phyloP scores from a whole-genome alignment of 2,888 invertebrate species.

The Lithodes maja region DNA sequence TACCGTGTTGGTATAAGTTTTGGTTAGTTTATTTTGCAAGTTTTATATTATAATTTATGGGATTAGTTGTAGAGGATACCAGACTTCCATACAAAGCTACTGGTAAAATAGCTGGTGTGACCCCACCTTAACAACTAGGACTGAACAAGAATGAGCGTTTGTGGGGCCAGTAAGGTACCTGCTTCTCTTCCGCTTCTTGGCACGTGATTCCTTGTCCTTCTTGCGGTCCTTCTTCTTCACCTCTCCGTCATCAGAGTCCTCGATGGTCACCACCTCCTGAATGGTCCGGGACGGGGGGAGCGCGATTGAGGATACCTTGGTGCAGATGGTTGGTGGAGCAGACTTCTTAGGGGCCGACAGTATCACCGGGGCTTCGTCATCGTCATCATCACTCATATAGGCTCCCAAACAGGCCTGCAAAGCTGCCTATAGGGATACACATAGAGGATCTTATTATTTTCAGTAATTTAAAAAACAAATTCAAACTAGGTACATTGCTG shows the following conservation, averaged over 20 bases:
- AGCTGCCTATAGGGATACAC: constrained; percentile 74
- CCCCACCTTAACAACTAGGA: too few relatives aligned
- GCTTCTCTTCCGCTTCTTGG: constrained; percentile 70
- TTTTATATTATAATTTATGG: too few relatives aligned
- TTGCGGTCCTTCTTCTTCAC: constrained; percentile 60
- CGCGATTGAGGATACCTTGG: background rate
- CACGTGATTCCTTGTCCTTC: constrained; percentile 51
- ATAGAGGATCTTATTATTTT: too few relatives aligned
- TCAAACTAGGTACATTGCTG: too few relatives aligned
- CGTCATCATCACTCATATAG: constrained; percentile 79
- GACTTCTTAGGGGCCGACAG: constrained; percentile 50
- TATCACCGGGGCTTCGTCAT: constrained; percentile 70
- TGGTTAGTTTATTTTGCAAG: too few relatives aligned
- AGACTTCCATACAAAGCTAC: too few relatives aligned
- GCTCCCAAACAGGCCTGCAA: constrained; percentile 87
- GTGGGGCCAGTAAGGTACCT: constrained; percentile 52
- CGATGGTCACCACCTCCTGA: constrained; percentile 63
- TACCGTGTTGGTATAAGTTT: too few relatives aligned
- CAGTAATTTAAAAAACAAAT: too few relatives aligned
- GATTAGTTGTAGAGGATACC: too few relatives aligned
- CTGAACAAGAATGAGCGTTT: background rate
- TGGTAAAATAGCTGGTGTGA: too few relatives aligned
- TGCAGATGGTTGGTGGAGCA: background rate
- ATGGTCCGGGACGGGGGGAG: background rate
- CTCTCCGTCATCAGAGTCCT: constrained; percentile 67